Evolutionary conservation across 2,888 invertebrate species (phyloP), one percentile per base, ranked within the genome.

Genomic region (Neuroscelio doddi): DNA sequence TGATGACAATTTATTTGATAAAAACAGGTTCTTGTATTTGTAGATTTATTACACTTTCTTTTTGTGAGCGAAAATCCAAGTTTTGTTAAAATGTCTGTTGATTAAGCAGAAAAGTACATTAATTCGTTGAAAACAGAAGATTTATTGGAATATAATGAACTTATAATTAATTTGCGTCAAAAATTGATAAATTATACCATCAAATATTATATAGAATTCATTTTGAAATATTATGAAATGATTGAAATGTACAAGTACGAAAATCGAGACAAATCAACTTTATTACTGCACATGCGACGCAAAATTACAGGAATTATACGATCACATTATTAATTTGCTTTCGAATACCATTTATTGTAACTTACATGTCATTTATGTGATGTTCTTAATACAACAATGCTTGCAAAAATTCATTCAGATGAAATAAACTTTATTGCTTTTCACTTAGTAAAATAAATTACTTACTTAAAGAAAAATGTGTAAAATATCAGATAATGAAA

Each of bases 321-420:
- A 41, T 12, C 14, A 32, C 16, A 29, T 56, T 8, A n/a, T 3
- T 10, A 29, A 12, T n/a, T 49, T 56, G 16, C 49, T 30, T 1
- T 14, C 1, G 12, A 41, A 56, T 12, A 12, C 34, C 14, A 15
- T 34, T 15, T 12, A 73, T 66, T 76, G 34, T 58, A 76, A 34
- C 69, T 73, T 21, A 76, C 74, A 12, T 70, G 68, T 61, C 57
- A 76, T 70, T 66, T 74, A 46, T 67, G 68, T 38, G 46, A 46
- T 15, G 16, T 30, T 46, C 16, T 46, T 9, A 32, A 17, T 21
- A 32, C 30, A 1, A 5, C 47, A 4, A 47, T 47, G 47, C 21
- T 47, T 9, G 36, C 15, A 14, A 3, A 36, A 36, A 36, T 36
- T 36, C 12, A 3, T 14, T 15, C 12, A 4, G 36, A 36, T 24